Evolutionary conservation across 37 sponge, comb jelly and placozoan genomes (phyloP).

Genomic region (Aphrocallistes beatrix): DNA sequence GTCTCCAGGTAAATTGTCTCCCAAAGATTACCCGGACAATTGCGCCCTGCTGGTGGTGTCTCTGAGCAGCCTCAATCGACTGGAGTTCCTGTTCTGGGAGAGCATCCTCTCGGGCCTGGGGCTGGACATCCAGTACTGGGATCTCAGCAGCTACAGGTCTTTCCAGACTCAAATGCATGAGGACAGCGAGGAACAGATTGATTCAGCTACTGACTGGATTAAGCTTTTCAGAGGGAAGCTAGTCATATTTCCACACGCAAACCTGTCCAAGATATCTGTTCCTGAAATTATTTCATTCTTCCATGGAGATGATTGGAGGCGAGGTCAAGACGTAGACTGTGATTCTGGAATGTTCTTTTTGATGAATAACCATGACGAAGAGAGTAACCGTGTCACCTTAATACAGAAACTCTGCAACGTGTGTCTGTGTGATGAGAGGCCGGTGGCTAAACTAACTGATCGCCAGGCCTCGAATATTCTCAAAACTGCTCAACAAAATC

Average conservation of each 20-base stretch:
- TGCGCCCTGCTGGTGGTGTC: conserved; percentile 47
- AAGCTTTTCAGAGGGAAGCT: conserved; percentile 18
- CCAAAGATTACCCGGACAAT: not conserved
- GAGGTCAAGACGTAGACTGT: not conserved
- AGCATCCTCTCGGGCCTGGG: conserved; percentile 29
- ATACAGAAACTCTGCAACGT: not conserved
- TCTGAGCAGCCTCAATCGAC: conserved; percentile 20
- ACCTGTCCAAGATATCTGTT: not conserved
- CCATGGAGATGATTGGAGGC: not conserved
- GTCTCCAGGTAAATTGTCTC: conserved; percentile 33
- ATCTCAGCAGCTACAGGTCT: conserved; percentile 22
- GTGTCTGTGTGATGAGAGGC: not conserved
- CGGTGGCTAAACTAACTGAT: not conserved
- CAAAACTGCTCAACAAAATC: not conserved
- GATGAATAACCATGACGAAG: not conserved
- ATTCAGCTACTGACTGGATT: conserved; percentile 11
- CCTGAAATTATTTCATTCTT: conserved; percentile 20
- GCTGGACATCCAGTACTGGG: conserved; percentile 51
- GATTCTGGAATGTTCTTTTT: conserved; percentile 28
- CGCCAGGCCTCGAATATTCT: not conserved
- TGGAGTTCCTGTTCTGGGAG: conserved; percentile 46
- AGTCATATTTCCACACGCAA: conserved; percentile 26
- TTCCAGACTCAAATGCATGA: not conserved
- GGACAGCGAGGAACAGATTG: not conserved
- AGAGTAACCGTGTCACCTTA: not conserved